Evolutionary conservation across 2,888 invertebrate species (phyloP).

Genomic region (Operophtera brumata): DNA sequence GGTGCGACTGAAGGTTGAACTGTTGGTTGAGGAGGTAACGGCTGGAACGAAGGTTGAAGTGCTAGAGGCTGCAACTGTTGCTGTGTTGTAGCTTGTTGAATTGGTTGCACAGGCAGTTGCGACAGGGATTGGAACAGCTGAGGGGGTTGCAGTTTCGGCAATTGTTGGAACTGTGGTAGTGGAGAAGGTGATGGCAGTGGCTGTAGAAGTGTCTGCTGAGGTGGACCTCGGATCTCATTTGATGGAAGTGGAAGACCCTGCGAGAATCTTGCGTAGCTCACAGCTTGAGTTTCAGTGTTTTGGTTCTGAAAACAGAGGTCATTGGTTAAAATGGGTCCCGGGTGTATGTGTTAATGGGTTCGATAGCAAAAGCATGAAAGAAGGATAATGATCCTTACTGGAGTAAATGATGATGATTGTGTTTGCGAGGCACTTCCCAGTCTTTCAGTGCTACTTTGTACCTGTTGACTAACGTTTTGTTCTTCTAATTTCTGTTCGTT

Average conservation of each 20-base stretch:
- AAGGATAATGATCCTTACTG: conserved; percentile 12
- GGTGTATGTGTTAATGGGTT: not conserved
- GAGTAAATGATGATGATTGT: conserved; percentile 5
- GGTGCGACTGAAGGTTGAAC: conserved; percentile 11
- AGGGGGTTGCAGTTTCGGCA: conserved; percentile 12
- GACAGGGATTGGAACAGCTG: conserved; percentile 7
- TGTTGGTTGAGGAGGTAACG: conserved; percentile 12
- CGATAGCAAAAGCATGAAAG: not conserved
- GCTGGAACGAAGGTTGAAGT: conserved; percentile 8
- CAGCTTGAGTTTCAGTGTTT: conserved; percentile 50
- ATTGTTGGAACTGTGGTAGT: conserved; percentile 18
- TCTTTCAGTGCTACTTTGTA: conserved; percentile 6
- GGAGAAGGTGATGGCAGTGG: conserved; percentile 20
- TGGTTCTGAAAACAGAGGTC: conserved; percentile 47
- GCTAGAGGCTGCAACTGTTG: conserved; percentile 1
- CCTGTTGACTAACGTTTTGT: conserved; percentile 10
- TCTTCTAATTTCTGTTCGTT: not conserved
- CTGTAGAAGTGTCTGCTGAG: conserved; percentile 23
- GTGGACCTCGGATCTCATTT: conserved; percentile 23
- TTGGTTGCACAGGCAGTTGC: not conserved
- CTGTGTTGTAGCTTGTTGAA: conserved; percentile 11
- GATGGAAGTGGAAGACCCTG: conserved; percentile 42
- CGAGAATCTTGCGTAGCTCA: conserved; percentile 63
- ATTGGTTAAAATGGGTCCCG: not conserved
- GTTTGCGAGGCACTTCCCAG: conserved; percentile 6